Evolutionary conservation across 2,113 vertebrate genomes (phyloP).

Genomic region (Silurus asotus): DNA sequence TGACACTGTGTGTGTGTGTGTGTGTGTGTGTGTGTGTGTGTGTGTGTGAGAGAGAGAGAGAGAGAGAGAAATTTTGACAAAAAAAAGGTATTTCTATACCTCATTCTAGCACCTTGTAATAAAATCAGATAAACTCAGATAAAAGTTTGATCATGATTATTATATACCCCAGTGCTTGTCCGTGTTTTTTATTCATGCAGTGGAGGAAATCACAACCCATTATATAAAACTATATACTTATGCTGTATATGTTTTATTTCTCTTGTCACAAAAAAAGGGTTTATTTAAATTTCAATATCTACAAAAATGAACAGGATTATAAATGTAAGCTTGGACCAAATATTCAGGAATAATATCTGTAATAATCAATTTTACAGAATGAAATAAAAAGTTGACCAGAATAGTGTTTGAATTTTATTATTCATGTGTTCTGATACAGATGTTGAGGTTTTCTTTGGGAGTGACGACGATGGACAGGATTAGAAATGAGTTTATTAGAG

Average conservation of each 20-base stretch:
- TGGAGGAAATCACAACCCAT: not conserved
- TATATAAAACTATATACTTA: not conserved
- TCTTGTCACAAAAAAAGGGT: not conserved
- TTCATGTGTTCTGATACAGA: not conserved
- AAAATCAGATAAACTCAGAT: not conserved
- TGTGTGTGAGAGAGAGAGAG: not conserved
- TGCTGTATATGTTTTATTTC: not conserved
- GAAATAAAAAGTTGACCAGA: not conserved
- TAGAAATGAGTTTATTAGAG: too few species aligned
- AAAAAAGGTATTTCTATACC: constrained; percentile 5
- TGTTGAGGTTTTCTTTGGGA: too few species aligned
- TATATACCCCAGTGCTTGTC: not conserved
- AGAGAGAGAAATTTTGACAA: not conserved
- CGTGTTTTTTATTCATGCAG: not conserved
- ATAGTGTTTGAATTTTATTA: not conserved
- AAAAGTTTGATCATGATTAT: not conserved
- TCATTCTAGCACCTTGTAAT: not conserved
- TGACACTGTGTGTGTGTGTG: constrained; percentile 5
- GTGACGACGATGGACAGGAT: too few species aligned
- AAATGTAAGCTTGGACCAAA: not conserved
- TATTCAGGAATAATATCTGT: not conserved
- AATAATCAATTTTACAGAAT: not conserved
- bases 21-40: not conserved
- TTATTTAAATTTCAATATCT: not conserved
- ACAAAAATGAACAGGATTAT: not conserved